Evolutionary conservation across 2,888 invertebrate species (phyloP).

Genomic region (Drosophila cognata): DNA sequence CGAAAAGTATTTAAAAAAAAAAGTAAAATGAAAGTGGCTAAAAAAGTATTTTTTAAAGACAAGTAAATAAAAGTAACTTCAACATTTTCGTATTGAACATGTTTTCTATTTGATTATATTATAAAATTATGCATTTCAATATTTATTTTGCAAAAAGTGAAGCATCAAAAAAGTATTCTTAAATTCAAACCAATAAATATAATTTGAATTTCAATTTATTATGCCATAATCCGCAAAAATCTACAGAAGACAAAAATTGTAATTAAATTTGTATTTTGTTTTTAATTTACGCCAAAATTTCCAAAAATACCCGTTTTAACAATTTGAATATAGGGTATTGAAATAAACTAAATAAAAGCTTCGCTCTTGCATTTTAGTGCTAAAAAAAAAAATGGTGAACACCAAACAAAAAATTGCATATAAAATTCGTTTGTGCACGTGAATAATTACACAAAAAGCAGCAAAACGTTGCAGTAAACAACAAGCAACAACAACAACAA

Average conservation of each 20-base stretch:
- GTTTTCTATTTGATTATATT: not conserved
- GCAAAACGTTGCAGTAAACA: conserved; percentile 48
- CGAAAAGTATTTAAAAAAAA: not conserved
- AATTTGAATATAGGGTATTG: conserved; percentile 28
- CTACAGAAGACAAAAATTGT: not conserved
- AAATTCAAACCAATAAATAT: not conserved
- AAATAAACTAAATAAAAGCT: conserved; percentile 25
- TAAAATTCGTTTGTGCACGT: conserved; percentile 64
- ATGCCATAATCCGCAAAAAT: not conserved
- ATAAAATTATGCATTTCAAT: not conserved
- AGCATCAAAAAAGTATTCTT: not conserved
- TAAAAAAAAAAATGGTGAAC: conserved; percentile 21
- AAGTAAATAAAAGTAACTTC: not conserved
- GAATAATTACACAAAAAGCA: conserved; percentile 73
- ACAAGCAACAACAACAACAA: conserved; percentile 11
- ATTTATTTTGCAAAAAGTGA: not conserved
- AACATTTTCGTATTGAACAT: rapidly evolving
- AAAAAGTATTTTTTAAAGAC: not conserved
- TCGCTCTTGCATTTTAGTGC: conserved; percentile 35
- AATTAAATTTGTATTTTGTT: not conserved
- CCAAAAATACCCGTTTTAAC: not conserved
- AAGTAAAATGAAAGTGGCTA: not conserved
- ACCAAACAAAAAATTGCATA: conserved; percentile 38
- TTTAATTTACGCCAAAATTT: not conserved
- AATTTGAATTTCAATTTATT: too few species aligned